Evolutionary conservation across 2,888 invertebrate species (phyloP), one percentile per base, ranked within the genome.

Genomic region (Tinea pellionella): DNA sequence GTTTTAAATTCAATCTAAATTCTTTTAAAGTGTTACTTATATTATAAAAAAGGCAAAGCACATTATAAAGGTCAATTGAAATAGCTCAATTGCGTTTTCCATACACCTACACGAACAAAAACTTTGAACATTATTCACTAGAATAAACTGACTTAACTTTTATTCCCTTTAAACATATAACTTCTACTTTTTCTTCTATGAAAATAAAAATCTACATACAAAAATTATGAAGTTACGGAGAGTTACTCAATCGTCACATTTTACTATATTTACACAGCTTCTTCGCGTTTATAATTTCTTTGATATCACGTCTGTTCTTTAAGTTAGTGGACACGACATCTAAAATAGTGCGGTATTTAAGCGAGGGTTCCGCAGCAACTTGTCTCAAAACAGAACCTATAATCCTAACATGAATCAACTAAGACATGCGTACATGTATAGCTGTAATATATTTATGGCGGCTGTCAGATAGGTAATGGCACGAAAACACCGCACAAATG

Each of bases 381-480:
- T n/a, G 37, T 37, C 37, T 12, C 37, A 37, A 6, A 37, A 58
- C 19, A 37, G 11, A 29, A 18, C 58, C 15, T 41, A 41, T 32
- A 15, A 30, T 57, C 32, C 29, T 30, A 32, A 24, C 57, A 32
- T 29, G 41, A 58, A 18, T 58, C 41, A 37, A 6, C 47, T 16
- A n/a, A n/a, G n/a, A 37, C 65, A 73, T 72, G 78, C 77, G 79
- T 75, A 80, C 79, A 76, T 73, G 74, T 68, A 66, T 70, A 64
- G 69, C 73, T 75, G 77, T 80, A 78, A 83, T 77, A 80, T 84
- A 85, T 84, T 86, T 83, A 85, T 82, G 76, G 75, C 73, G 70
- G 73, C 80, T 79, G 80, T 81, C 82, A 76, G 67, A 70, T 82
- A 83, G 83, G 86, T 86, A 85, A 86, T 85, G 84, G 83, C 69